These are phyloP conservation scores for Euura saliciscinereae DNA, from an alignment of 1,140 invertebrate genomes.

Conservation along the genomic window DNA sequence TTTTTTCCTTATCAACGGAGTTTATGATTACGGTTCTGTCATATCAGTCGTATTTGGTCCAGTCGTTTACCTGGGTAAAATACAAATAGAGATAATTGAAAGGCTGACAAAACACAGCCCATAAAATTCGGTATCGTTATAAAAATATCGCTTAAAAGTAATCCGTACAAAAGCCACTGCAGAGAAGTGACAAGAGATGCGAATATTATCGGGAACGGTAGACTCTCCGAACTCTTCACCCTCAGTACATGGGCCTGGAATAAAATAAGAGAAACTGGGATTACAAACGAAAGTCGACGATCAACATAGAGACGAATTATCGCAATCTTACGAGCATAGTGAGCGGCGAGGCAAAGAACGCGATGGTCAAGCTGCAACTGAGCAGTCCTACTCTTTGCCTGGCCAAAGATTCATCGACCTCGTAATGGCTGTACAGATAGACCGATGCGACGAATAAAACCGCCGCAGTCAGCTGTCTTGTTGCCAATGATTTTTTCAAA, in stretches of 20 bases:
- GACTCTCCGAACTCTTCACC: conserved; percentile 75
- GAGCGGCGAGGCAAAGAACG: conserved; percentile 81
- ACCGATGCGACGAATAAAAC: conserved; percentile 49
- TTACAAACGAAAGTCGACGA: conserved; percentile 8
- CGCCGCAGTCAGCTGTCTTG: conserved; percentile 57
- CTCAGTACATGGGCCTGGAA: conserved; percentile 72
- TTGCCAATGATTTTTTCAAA: conserved; percentile 63
- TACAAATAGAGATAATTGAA: conserved; percentile 74
- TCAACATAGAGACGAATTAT: too few relatives aligned
- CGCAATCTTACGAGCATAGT: conserved; percentile 66
- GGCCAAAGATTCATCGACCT: conserved; percentile 43
- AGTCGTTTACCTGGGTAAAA: conserved; percentile 66
- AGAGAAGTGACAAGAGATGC: conserved; percentile 75
- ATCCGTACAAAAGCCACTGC: conserved; percentile 79
- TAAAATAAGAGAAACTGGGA: conserved; percentile 22
- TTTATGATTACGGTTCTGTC: too few relatives aligned
- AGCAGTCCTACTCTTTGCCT: conserved; percentile 64
- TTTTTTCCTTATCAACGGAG: too few relatives aligned
- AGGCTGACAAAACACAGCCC: conserved; percentile 69
- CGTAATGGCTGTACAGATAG: conserved; percentile 55
- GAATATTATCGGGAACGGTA: conserved; percentile 80
- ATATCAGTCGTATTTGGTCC: conserved; percentile 42
- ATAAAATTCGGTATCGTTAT: conserved; percentile 78
- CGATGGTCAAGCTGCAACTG: conserved; percentile 73
- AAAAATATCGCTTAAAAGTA: conserved; percentile 72